Evolutionary conservation across 2,888 invertebrate genomes (phyloP), one percentile per base, ranked within the genome.

Genomic region (Diadromus collaris): DNA sequence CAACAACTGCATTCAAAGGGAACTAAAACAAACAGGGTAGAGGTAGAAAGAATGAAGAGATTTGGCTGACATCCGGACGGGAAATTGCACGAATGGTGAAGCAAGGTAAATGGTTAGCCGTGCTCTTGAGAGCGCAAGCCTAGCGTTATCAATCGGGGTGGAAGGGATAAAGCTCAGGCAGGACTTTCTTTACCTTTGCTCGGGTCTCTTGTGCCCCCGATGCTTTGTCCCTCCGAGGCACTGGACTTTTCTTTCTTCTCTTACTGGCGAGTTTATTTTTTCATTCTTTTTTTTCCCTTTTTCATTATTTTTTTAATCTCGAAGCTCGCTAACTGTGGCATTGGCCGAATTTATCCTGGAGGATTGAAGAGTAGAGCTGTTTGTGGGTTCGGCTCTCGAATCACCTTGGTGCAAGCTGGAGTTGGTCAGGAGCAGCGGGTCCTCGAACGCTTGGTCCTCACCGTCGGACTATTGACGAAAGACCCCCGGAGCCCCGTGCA

Each of bases 41-140:
- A 27, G 29, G 46, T 48, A 61, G 41, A 60, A 38, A 46, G 63
- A 74, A 77, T 58, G 70, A 46, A 70, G 54, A 71, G 74, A 80
- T 80, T 76, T 80, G 80, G 80, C 77, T 77, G 61, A 67, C 69
- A 70, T 77, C 74, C 80, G 80, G 67, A 70, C 56, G 61, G 65
- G 38, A 76, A 70, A 80, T 74, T 77, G 74, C 69, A 63, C 77
- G 77, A 76, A 77, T 63, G 60, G 48, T 46, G 46, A 32, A 67
- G 68, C 41, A 46, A 46, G 74, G 58, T 65, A 76, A 76, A 76
- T 70, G 73, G 76, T 74, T 80, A 56, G 73, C 56, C 41, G 58
- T 21, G 46, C 27, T 19, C 16, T n/a, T n/a, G 10, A 7, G 27
- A 19, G 16, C 54, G 69, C 32, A 44, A 27, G 63, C 56, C 69